Percentiles rank a stretch among this genome's conserved stretches.
phyloP scores from a whole-genome alignment of 2,797 vertebrate species.

The Phoxinus dragarum region DNA sequence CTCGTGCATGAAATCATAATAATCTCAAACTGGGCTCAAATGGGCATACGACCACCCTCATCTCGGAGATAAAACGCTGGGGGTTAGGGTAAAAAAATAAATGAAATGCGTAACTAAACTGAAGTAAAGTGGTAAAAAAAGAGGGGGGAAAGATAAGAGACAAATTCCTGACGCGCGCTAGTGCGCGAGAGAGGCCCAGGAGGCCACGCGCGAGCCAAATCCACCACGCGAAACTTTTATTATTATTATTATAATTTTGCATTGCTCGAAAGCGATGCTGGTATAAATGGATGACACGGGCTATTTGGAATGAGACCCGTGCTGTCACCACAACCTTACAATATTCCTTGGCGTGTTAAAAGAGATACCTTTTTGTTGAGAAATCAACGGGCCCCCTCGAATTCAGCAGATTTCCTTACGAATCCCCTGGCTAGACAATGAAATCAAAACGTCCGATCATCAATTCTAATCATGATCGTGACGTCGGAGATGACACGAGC shows the following conservation, averaged over 20 bases:
- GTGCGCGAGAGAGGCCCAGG: constrained; percentile 69
- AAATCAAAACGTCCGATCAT: constrained; percentile 99
- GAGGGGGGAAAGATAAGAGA: background rate
- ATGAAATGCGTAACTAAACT: background rate
- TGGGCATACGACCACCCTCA: constrained; percentile 62
- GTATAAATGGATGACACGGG: constrained; percentile 53
- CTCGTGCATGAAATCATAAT: constrained; percentile 60
- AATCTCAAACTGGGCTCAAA: constrained; percentile 65
- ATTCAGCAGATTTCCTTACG: constrained; percentile 92
- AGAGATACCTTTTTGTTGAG: constrained; percentile 69
- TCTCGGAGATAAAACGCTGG: constrained; percentile 42
- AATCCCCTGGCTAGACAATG: constrained; percentile 95
- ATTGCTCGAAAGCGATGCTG: constrained; percentile 65
- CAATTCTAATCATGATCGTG: constrained; percentile 99
- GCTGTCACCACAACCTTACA: background rate
- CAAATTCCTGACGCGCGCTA: constrained; percentile 11
- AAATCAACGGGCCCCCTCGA: constrained; percentile 69
- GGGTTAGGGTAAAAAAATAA: constrained; percentile 24
- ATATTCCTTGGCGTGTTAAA: constrained; percentile 56
- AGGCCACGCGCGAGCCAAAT: constrained; percentile 67
- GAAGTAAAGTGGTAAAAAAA: constrained; percentile 12
- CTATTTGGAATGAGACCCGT: constrained; percentile 36
- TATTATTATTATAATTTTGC: constrained; percentile 68
- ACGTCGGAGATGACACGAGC: constrained; percentile 90
- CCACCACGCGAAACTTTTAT: constrained; percentile 79